These are phyloP conservation scores for Callimorpha dominula DNA, from an alignment of 2,888 invertebrate genomes.

Conservation along the genomic window DNA sequence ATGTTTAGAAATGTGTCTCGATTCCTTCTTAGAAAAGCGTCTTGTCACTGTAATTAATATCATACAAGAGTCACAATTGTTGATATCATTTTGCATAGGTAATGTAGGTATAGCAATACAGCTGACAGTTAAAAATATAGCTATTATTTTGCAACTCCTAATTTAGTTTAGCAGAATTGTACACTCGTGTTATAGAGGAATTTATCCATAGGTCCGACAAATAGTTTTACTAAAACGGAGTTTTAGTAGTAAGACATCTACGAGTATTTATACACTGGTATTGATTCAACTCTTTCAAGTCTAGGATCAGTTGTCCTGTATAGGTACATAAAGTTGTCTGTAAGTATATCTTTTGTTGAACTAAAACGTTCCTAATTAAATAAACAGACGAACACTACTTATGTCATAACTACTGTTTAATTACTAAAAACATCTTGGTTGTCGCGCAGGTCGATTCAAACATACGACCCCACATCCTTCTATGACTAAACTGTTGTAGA, in stretches of 20 bases:
- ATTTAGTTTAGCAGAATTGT: too few relatives aligned
- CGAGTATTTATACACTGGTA: too few relatives aligned
- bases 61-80: conserved; percentile 9
- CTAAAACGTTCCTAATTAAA: not conserved
- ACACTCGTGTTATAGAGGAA: too few relatives aligned
- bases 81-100: conserved; percentile 30
- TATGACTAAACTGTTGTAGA: conserved; percentile 36
- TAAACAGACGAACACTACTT: conserved; percentile 3
- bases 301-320: too few relatives aligned
- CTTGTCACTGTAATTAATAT: conserved; percentile 15
- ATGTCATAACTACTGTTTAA: conserved; percentile 20
- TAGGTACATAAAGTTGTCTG: too few relatives aligned
- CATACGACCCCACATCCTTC: conserved; percentile 50
- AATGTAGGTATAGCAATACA: not conserved
- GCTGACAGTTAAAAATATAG: not conserved
- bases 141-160: not conserved
- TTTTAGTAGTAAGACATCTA: too few relatives aligned
- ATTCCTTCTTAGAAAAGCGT: conserved; percentile 17
- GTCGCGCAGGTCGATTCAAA: conserved; percentile 39
- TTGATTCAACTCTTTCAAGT: too few relatives aligned
- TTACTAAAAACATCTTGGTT: conserved; percentile 30
- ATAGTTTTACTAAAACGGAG: too few relatives aligned
- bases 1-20: not conserved
- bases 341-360: not conserved
- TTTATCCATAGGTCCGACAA: too few relatives aligned